phyloP scores from a whole-genome alignment of 2,888 invertebrate genomes.

The Eubasilissa splendida region DNA sequence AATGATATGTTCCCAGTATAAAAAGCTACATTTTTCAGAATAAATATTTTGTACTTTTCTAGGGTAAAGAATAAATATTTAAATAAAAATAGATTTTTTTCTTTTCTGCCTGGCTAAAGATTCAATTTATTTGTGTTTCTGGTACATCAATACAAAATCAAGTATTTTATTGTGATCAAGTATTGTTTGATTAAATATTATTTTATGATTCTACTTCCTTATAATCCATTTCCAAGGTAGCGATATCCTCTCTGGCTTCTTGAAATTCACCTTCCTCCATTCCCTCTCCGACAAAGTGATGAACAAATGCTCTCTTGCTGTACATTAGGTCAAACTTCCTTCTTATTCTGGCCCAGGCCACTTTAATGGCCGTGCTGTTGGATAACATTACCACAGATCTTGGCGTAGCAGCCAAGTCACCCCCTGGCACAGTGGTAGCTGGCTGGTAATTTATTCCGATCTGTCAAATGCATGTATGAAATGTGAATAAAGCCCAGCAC shows the following conservation, averaged over 20 bases:
- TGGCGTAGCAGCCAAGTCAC: slow-evolving; percentile 81
- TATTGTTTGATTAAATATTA: slow-evolving; percentile 2
- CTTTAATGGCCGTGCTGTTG: slow-evolving; percentile 84
- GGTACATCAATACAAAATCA: neutral
- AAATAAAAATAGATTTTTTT: too few species aligned
- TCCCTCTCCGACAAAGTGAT: slow-evolving; percentile 87
- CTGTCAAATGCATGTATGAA: slow-evolving; percentile 62
- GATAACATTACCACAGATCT: slow-evolving; percentile 89
- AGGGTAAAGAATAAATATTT: too few species aligned
- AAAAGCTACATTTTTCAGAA: too few species aligned
- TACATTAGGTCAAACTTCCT: slow-evolving; percentile 88
- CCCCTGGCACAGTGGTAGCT: slow-evolving; percentile 82
- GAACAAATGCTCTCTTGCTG: slow-evolving; percentile 88
- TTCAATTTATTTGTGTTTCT: neutral
- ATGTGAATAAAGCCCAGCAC: too few species aligned
- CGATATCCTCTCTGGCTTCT: slow-evolving; percentile 76
- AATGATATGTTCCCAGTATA: too few species aligned
- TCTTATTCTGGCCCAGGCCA: slow-evolving; percentile 85
- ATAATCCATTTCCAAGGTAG: slow-evolving; percentile 78
- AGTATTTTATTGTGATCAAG: neutral
- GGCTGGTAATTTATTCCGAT: slow-evolving; percentile 84
- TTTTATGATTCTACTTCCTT: slow-evolving; percentile 74
- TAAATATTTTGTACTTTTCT: too few species aligned
- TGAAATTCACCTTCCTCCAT: slow-evolving; percentile 79
- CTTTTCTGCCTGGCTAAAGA: neutral